Evolutionary conservation across 1,140 invertebrate species (phyloP).

Genomic region (Pachyrhynchus sulphureomaculatus): DNA sequence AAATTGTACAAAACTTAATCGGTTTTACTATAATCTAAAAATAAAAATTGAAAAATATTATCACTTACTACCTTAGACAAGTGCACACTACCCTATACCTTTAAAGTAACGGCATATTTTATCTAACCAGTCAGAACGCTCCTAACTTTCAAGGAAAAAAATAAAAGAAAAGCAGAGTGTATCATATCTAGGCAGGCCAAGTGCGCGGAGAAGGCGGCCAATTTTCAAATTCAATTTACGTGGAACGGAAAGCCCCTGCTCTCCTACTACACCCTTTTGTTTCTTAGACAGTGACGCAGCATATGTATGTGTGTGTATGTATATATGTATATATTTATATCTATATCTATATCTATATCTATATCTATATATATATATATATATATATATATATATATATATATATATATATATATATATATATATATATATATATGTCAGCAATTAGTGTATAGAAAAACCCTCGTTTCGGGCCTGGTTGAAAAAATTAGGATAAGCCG

Average conservation of each 20-base stretch:
- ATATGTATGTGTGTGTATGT: background rate
- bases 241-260: constrained; percentile 45
- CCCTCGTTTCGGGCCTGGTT: too few species aligned
- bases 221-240: constrained; percentile 52
- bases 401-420: background rate
- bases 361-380: too few species aligned
- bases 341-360: too few species aligned
- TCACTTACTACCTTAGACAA: background rate
- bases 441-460: too few species aligned
- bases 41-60: background rate
- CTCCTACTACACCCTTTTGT: constrained; percentile 26
- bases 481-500: too few species aligned
- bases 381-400: background rate
- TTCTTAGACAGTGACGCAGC: constrained; percentile 12
- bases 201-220: constrained; percentile 39
- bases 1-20: too few species aligned
- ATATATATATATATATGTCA: too few species aligned
- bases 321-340: too few species aligned
- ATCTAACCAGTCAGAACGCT: background rate
- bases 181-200: constrained; percentile 44
- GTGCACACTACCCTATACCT: background rate
- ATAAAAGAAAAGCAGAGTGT: constrained; percentile 39
- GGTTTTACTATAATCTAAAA: too few species aligned
- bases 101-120: background rate
- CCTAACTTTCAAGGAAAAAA: constrained; percentile 1